Percentiles rank a stretch among this genome's conserved stretches.
Evolutionary conservation across 2,113 vertebrate genomes (phyloP).

Genomic region (Jaculus jaculus): DNA sequence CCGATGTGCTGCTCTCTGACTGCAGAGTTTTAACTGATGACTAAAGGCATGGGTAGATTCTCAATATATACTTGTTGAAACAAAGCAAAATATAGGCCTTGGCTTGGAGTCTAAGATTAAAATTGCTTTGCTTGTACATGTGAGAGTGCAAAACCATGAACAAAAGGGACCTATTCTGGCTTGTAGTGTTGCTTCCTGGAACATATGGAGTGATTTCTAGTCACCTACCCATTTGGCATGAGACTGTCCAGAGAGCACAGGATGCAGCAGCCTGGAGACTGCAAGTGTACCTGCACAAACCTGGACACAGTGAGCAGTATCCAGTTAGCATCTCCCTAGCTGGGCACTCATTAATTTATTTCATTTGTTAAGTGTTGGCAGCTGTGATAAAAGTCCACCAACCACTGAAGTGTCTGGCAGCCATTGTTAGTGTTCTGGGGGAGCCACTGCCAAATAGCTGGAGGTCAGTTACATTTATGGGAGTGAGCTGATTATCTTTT

Average conservation of each 20-base stretch:
- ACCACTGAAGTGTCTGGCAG: not conserved
- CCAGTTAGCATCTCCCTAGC: not conserved
- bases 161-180: no score
- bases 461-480: not conserved
- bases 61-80: not conserved
- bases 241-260: not conserved
- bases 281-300: not conserved
- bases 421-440: not conserved
- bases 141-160: not conserved
- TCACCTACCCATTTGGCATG: not conserved
- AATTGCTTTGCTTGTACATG: rapidly evolving
- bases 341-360: not conserved
- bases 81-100: not conserved
- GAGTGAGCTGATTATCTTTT: not conserved
- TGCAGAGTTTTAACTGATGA: not conserved
- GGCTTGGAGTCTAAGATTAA: not conserved
- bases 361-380: not conserved
- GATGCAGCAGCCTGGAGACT: not conserved
- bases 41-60: not conserved
- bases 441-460: not conserved
- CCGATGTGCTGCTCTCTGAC: rapidly evolving
- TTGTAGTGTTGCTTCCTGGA: not conserved
- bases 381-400: not conserved
- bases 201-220: not conserved
- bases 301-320: not conserved